Evolutionary conservation across 2,888 invertebrate genomes (phyloP).

Genomic region (Aproaerema taeniolella): DNA sequence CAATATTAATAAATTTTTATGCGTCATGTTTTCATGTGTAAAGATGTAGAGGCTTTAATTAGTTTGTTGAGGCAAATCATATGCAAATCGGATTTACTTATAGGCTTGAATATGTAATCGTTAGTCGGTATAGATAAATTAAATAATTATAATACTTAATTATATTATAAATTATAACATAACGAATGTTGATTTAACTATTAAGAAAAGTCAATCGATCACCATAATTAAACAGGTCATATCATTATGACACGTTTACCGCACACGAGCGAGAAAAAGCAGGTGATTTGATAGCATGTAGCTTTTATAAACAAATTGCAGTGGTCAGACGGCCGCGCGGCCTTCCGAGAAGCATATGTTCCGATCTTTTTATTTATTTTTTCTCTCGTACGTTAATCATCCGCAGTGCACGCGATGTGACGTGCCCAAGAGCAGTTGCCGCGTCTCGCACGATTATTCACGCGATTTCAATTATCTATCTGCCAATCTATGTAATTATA

Average conservation of each 20-base stretch:
- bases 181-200: too few relatives aligned
- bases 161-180: too few relatives aligned
- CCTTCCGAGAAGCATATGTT: constrained; percentile 41
- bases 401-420: constrained; percentile 50
- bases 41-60: constrained; percentile 3
- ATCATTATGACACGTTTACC: too few relatives aligned
- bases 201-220: too few relatives aligned
- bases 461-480: constrained; percentile 56
- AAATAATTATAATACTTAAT: neutral
- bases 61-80: neutral
- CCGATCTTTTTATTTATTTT: constrained; percentile 39
- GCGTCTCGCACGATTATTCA: constrained; percentile 47
- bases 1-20: neutral
- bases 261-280: too few relatives aligned
- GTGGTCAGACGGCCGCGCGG: constrained; percentile 15
- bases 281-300: constrained; percentile 13
- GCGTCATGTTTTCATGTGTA: constrained; percentile 1
- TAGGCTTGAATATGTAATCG: too few relatives aligned
- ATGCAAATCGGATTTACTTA: constrained; percentile 3
- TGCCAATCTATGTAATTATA: constrained; percentile 48
- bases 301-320: constrained; percentile 24
- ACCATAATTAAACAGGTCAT: too few relatives aligned
- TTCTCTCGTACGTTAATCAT: constrained; percentile 26
- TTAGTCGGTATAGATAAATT: neutral
- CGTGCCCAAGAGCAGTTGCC: constrained; percentile 46